phyloP scores from a whole-genome alignment of 2,888 invertebrate genomes.

The Nephrotoma appendiculata region DNA sequence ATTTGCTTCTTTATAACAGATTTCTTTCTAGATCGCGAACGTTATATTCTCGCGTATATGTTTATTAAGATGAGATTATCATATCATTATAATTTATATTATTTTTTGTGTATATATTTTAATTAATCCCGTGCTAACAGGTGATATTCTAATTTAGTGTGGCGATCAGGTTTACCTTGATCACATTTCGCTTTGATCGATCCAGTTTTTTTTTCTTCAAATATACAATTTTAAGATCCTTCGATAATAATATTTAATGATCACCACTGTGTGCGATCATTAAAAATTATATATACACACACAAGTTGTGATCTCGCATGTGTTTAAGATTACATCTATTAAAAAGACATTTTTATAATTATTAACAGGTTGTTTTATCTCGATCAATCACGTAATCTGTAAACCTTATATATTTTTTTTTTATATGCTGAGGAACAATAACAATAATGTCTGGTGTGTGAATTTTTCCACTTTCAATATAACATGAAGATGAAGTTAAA shows the following conservation, averaged over 20 bases:
- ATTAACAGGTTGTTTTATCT: neutral
- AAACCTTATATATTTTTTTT: neutral
- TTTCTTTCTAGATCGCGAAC: neutral
- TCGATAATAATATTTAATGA: neutral
- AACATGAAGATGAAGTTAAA: neutral
- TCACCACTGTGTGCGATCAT: neutral
- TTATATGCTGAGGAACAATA: neutral
- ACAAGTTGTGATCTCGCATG: neutral
- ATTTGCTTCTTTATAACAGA: neutral
- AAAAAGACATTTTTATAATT: neutral
- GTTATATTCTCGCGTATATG: neutral
- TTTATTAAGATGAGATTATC: neutral
- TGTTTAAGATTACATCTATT: neutral
- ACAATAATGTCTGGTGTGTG: neutral
- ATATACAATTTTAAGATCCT: neutral
- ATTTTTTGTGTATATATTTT: neutral
- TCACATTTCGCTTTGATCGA: neutral
- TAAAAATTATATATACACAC: neutral
- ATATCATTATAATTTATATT: neutral
- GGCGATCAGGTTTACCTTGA: neutral
- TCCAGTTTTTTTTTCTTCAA: neutral
- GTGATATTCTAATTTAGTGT: neutral
- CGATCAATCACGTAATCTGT: neutral
- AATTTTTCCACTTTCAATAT: neutral
- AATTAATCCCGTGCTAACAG: neutral